Evolutionary conservation across 1,140 invertebrate genomes (phyloP).

Genomic region (Eupristina koningsbergeri): DNA sequence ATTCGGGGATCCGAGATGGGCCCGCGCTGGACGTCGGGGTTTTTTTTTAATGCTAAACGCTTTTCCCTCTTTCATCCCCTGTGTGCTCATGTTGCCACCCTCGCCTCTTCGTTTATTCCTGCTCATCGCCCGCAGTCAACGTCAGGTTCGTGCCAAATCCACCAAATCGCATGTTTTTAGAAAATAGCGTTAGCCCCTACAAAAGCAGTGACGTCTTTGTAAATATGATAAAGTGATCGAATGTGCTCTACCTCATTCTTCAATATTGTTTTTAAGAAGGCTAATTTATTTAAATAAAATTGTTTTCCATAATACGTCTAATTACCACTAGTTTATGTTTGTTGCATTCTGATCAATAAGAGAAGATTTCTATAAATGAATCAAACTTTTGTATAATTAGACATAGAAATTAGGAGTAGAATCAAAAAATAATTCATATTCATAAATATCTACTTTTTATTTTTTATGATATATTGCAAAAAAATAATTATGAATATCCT

Average conservation of each 20-base stretch:
- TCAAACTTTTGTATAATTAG: too few species aligned
- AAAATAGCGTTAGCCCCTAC: conserved; percentile 34
- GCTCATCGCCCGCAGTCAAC: conserved; percentile 24
- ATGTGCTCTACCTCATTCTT: background rate
- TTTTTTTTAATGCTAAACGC: conserved; percentile 61
- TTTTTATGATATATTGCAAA: too few species aligned
- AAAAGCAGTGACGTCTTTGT: conserved; percentile 24
- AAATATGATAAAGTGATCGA: conserved; percentile 13
- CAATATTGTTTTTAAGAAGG: background rate
- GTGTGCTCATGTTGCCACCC: conserved; percentile 48
- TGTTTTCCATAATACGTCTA: too few species aligned
- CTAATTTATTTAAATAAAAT: background rate
- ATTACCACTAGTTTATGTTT: too few species aligned
- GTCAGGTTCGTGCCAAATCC: conserved; percentile 30
- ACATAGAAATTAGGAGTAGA: too few species aligned
- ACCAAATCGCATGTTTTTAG: conserved; percentile 21
- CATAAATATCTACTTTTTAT: too few species aligned
- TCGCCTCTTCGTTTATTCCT: conserved; percentile 18
- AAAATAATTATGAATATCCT: too few species aligned
- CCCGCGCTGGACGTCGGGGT: background rate
- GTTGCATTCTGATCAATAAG: too few species aligned
- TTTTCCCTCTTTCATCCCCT: conserved; percentile 45
- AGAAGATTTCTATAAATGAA: too few species aligned
- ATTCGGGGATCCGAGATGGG: conserved; percentile 22
- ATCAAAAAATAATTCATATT: too few species aligned